These are phyloP conservation scores for Anthopleura xanthogrammica DNA, from an alignment of 92 coral and sea anemone species.

Conservation along the genomic window DNA sequence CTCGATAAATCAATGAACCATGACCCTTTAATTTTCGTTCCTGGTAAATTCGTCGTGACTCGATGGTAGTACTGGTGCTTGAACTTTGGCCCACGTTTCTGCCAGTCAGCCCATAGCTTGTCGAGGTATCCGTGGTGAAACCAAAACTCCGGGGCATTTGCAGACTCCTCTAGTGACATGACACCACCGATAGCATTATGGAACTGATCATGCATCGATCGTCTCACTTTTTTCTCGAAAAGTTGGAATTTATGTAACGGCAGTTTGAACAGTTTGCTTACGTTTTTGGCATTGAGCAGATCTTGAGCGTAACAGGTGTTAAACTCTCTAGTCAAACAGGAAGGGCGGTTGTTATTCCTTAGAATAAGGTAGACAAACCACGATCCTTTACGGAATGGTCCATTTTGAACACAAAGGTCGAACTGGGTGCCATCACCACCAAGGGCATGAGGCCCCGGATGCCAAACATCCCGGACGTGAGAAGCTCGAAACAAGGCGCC, in stretches of 20 bases:
- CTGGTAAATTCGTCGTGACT: constrained; percentile 50
- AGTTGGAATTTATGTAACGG: constrained; percentile 47
- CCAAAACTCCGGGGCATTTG: constrained; percentile 88
- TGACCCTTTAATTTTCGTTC: constrained; percentile 38
- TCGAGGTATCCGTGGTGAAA: constrained; percentile 89
- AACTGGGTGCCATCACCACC: constrained; percentile 74
- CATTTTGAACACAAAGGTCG: constrained; percentile 57
- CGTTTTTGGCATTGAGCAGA: constrained; percentile 33
- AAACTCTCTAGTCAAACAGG: constrained; percentile 56
- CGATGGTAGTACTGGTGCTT: constrained; percentile 45
- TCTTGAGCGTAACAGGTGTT: constrained; percentile 17
- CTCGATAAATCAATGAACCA: constrained; percentile 49
- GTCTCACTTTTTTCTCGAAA: constrained; percentile 59
- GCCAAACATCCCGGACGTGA: constrained; percentile 71
- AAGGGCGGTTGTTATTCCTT: neutral
- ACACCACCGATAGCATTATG: constrained; percentile 87
- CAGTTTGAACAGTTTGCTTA: constrained; percentile 23
- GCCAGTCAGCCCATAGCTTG: constrained; percentile 98
- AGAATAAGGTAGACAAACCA: constrained; percentile 68
- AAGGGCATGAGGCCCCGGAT: constrained; percentile 73
- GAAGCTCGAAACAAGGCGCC: constrained; percentile 50
- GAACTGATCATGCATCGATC: constrained; percentile 61
- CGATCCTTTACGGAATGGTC: constrained; percentile 56
- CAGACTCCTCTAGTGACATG: constrained; percentile 70
- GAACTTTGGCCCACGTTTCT: constrained; percentile 60